phyloP scores from a whole-genome alignment of 2,888 invertebrate species.

The Protophormia terraenovae region DNA sequence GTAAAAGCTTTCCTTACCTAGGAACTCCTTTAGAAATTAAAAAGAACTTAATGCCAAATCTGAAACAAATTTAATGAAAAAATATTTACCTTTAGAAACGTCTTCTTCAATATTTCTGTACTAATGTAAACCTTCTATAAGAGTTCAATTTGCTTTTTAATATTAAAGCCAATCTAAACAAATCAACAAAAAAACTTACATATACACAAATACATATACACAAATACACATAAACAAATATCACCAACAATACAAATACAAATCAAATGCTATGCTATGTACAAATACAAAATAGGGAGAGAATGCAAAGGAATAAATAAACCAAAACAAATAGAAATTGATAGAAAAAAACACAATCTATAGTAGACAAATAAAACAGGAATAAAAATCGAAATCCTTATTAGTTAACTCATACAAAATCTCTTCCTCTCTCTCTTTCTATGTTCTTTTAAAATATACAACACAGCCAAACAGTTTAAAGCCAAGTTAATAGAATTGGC shows the following conservation, averaged over 20 bases:
- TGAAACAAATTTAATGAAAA: too few species aligned
- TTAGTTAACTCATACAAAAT: not conserved
- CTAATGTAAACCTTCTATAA: not conserved
- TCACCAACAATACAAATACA: constrained; percentile 10
- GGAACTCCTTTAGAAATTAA: too few species aligned
- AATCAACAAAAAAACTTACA: not conserved
- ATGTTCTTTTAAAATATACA: not conserved
- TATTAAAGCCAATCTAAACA: constrained; percentile 27
- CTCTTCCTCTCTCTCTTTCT: not conserved
- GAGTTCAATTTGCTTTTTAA: not conserved
- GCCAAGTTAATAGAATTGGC: constrained; percentile 8
- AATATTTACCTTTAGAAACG: too few species aligned
- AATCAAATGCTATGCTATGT: constrained; percentile 7
- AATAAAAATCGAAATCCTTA: not conserved
- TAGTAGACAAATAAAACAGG: not conserved
- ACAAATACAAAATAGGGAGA: not conserved
- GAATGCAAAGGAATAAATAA: not conserved
- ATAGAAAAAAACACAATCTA: not conserved
- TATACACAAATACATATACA: not conserved
- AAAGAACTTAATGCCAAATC: too few species aligned
- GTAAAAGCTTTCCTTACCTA: too few species aligned
- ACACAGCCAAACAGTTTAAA: not conserved
- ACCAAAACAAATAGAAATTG: constrained; percentile 20
- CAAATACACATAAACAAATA: constrained; percentile 9
- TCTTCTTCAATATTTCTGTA: too few species aligned